Base-by-base conservation (phyloP, 2,888 invertebrate genomes). In the Trachelus tabidus region DNA sequence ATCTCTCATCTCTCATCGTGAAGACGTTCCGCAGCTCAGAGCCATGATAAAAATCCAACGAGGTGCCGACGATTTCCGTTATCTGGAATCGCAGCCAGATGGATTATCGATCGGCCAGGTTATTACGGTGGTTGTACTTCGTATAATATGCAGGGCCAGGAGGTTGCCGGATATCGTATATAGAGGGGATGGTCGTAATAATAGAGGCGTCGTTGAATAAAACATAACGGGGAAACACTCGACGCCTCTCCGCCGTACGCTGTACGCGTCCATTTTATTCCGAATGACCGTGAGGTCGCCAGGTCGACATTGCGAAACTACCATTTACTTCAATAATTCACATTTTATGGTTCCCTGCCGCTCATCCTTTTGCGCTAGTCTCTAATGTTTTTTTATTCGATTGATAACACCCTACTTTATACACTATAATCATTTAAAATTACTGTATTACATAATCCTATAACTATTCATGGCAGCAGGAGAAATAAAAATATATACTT, bases 91-190 rank as follows among this genome's bases (percentile, higher is more conserved):
- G 76, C 76, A 78, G 76, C 75, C 68, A 78, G 81, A 84, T 83
- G 79, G 81, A 81, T 81, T 85, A 85, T 85, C 79, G 86, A 85
- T 84, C 83, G 81, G 34, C 73, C 73, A 78, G 31, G 71, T 83
- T 85, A 83, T 85, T 81, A 82, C 76, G 37, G 76, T 15, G 75
- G 75, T 31, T 69, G 79, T 79, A 77, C 80, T 75, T 78, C 69
- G 76, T 33, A 56, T 56, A 56, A 56, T 56, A 56, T 56, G 56
- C 56, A 56, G 23, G 56, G 56, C 56, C 15, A 56, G 56, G 56
- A 56, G 56, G 56, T 56, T 56, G 56, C 23, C 56, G 56, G 23
- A 56, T 23, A 56, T 56, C 56, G 23, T 56, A 56, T 71, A 34
- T 31, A 34, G 12, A 34, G 4, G 71, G 71, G 71, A 34, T 71